Evolutionary conservation across 2,888 invertebrate genomes (phyloP).

Genomic region (Rotaria sp.): DNA sequence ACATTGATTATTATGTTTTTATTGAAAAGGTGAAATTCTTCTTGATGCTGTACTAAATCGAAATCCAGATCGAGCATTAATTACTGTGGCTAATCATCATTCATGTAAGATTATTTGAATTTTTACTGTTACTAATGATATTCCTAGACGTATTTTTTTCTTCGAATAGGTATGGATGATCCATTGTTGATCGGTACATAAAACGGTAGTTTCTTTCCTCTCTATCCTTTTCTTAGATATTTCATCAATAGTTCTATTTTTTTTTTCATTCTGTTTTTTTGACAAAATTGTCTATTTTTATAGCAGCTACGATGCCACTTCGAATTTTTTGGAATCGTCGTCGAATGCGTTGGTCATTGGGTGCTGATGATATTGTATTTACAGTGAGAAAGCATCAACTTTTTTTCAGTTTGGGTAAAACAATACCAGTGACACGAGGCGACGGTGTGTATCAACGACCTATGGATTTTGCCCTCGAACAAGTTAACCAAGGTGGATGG

Average conservation of each 20-base stretch:
- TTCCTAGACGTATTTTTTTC: not conserved
- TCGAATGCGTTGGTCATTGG: slow-evolving; percentile 84
- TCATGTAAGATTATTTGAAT: slow-evolving; percentile 63
- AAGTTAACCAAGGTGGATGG: slow-evolving; percentile 78
- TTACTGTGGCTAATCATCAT: slow-evolving; percentile 89
- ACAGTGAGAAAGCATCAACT: slow-evolving; percentile 73
- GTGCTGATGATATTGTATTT: slow-evolving; percentile 94
- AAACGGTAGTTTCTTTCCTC: not conserved
- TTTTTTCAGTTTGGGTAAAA: slow-evolving; percentile 87
- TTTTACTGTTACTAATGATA: not conserved
- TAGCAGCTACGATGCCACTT: slow-evolving; percentile 41
- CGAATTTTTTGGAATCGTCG: slow-evolving; percentile 63
- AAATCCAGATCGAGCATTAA: slow-evolving; percentile 61
- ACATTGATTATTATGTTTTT: no score
- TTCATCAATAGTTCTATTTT: not conserved
- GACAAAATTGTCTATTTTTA: not conserved
- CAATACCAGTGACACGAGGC: slow-evolving; percentile 84
- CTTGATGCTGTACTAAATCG: slow-evolving; percentile 29
- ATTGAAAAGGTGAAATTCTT: slow-evolving; percentile 27
- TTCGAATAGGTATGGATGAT: not conserved
- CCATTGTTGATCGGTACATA: not conserved
- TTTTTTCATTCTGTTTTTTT: no score
- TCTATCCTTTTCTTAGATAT: not conserved
- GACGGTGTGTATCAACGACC: slow-evolving; percentile 83
- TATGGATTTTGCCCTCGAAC: slow-evolving; percentile 82